A percentile compares a stretch with the other conserved stretches of the same genome.
Conservation (phyloP, 2,113 vertebrate species). For the Azemiops feae region DNA sequence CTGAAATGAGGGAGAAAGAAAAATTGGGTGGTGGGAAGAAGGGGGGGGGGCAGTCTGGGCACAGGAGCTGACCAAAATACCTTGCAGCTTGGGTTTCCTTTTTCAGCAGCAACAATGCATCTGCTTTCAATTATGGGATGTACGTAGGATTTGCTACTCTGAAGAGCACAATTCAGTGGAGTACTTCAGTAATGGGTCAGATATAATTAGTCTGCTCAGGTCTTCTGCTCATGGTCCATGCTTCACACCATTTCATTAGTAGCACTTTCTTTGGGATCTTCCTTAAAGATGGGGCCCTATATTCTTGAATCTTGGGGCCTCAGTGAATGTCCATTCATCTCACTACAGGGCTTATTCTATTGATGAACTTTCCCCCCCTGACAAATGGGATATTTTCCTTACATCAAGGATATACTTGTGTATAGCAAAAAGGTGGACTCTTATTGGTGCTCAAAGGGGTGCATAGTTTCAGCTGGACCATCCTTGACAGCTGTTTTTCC, state of each 20-base stretch:
- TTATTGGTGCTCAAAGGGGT: background rate
- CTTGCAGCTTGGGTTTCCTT: conserved; percentile 9
- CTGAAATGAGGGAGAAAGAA: background rate
- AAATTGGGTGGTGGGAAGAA: background rate
- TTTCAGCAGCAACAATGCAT: background rate
- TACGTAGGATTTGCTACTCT: background rate
- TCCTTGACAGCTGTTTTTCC: background rate
- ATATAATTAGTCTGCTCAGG: background rate
- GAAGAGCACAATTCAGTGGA: background rate
- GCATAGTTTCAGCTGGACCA: no score
- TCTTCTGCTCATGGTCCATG: background rate
- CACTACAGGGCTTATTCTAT: background rate
- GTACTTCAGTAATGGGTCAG: background rate
- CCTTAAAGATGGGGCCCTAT: background rate
- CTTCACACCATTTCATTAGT: background rate
- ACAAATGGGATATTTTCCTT: background rate
- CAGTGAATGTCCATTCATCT: background rate
- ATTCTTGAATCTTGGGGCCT: background rate
- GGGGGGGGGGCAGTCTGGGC: background rate
- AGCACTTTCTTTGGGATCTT: background rate
- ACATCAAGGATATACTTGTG: background rate
- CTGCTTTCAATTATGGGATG: conserved; percentile 25
- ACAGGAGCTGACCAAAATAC: conserved; percentile 19
- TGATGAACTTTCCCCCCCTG: background rate
- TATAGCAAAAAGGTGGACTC: background rate